phyloP scores from a whole-genome alignment of 2,113 vertebrate species.

The Oenanthe oenanthe region DNA sequence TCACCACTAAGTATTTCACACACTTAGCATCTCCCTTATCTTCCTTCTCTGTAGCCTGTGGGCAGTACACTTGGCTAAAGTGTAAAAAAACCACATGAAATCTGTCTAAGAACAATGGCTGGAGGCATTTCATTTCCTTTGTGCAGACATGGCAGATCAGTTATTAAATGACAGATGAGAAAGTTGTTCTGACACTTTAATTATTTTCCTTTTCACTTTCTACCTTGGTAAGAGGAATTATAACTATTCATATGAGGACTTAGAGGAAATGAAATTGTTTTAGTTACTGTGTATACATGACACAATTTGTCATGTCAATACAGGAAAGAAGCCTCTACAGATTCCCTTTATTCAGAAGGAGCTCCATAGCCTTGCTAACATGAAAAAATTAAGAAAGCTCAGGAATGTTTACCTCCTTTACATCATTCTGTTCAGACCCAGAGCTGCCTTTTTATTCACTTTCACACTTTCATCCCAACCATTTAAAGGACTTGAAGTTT shows the following conservation, averaged over 20 bases:
- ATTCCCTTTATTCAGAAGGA: background rate
- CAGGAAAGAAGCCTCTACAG: background rate
- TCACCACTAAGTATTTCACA: background rate
- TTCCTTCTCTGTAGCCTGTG: background rate
- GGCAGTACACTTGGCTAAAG: background rate
- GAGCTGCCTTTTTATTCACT: background rate
- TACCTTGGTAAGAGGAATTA: background rate
- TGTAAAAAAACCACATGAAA: background rate
- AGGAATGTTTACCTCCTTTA: background rate
- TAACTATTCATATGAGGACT: background rate
- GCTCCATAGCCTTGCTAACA: background rate
- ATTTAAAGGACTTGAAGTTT: background rate
- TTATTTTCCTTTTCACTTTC: background rate
- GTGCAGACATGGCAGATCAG: background rate
- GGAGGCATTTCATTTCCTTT: background rate
- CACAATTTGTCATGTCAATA: background rate
- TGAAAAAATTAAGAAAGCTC: background rate
- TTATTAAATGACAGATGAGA: background rate
- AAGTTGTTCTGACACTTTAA: background rate
- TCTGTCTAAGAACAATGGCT: background rate
- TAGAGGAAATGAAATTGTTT: background rate
- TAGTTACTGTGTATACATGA: background rate
- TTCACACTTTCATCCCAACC: background rate
- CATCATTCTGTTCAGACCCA: background rate
- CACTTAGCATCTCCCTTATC: background rate